phyloP scores from a whole-genome alignment of 2,113 vertebrate species.

The Ploceus nigricollis region DNA sequence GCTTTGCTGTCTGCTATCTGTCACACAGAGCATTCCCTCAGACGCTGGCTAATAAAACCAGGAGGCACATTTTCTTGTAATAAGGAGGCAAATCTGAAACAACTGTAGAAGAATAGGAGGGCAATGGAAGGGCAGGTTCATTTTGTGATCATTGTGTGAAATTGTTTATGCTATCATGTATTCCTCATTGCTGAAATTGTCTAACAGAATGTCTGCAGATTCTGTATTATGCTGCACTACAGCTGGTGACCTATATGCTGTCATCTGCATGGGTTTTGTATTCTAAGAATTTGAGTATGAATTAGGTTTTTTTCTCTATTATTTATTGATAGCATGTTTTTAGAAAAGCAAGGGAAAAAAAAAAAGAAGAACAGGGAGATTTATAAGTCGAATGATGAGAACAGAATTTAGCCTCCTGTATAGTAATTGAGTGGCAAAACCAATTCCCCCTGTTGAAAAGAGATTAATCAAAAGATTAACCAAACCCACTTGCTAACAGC shows the following conservation, averaged over 20 bases:
- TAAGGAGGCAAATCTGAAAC: conserved; percentile 22
- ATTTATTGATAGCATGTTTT: conserved; percentile 49
- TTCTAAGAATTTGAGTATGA: conserved; percentile 30
- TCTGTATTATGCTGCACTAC: conserved; percentile 7
- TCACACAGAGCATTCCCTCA: not conserved
- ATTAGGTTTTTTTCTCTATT: conserved; percentile 29
- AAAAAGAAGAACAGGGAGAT: not conserved
- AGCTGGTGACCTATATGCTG: conserved; percentile 63
- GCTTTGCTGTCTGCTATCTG: not conserved
- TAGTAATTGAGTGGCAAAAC: conserved; percentile 49
- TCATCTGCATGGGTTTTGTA: conserved; percentile 24
- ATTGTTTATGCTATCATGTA: conserved; percentile 35
- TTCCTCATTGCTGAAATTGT: conserved; percentile 27
- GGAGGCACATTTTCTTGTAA: not conserved
- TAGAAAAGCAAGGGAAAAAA: not conserved
- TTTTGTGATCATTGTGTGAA: conserved; percentile 49
- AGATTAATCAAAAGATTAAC: conserved; percentile 65
- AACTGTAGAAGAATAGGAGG: conserved; percentile 26
- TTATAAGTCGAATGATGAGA: conserved; percentile 33
- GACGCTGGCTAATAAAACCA: not conserved
- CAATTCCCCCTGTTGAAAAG: conserved; percentile 43
- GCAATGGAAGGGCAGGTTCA: conserved; percentile 44
- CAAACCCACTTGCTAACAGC: conserved; percentile 1
- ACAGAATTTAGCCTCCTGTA: conserved; percentile 25
- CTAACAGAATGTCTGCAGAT: conserved; percentile 34